These are phyloP conservation scores for Chondrosia reniformis DNA, from an alignment of 37 sponge, comb jelly and placozoan genomes.

Conservation along the genomic window DNA sequence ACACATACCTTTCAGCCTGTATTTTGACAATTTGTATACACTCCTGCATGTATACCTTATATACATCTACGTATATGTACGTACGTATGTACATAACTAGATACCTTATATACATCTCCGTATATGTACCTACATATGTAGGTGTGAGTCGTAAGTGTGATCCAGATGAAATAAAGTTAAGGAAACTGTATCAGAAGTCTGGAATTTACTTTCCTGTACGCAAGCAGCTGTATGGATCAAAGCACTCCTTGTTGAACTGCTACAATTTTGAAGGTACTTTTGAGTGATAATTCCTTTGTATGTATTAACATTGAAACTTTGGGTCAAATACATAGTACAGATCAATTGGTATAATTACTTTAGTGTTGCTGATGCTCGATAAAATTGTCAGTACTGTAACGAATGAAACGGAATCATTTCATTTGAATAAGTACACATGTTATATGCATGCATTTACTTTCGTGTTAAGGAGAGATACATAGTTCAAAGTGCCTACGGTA, in stretches of 20 bases:
- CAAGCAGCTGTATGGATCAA: neutral
- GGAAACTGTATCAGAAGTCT: neutral
- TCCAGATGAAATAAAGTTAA: neutral
- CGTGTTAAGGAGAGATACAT: too few relatives aligned
- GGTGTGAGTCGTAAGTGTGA: slow-evolving; percentile 4
- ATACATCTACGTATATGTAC: neutral
- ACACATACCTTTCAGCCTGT: neutral
- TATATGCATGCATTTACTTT: too few relatives aligned
- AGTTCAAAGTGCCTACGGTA: too few relatives aligned
- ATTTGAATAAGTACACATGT: too few relatives aligned
- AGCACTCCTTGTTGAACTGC: slow-evolving; percentile 17
- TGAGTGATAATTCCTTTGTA: neutral
- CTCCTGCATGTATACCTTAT: neutral
- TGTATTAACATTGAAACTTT: neutral
- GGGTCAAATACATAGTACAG: neutral
- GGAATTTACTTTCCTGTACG: neutral
- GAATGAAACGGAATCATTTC: too few relatives aligned
- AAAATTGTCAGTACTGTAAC: too few relatives aligned
- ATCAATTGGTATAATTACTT: too few relatives aligned
- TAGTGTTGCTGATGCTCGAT: too few relatives aligned
- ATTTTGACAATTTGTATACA: neutral
- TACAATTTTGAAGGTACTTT: neutral
- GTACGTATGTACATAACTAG: neutral
- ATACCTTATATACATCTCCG: neutral
- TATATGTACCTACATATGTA: slow-evolving; percentile 1